Evolutionary conservation across 2,888 invertebrate species (phyloP).

Genomic region (Tinea pellionella): DNA sequence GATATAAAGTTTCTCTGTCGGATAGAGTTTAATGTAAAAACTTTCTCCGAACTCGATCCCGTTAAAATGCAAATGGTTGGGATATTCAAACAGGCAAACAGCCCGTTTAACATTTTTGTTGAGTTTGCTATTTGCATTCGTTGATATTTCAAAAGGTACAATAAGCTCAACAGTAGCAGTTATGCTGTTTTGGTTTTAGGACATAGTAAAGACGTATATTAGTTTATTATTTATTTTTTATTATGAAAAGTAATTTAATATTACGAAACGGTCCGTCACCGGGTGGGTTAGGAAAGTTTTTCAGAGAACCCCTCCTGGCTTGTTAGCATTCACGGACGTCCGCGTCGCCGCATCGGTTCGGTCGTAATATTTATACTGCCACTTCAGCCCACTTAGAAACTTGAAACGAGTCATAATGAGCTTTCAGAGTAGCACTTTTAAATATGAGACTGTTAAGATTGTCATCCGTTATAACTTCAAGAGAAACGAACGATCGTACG

Average conservation of each 20-base stretch:
- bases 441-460: constrained; percentile 34
- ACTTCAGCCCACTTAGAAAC: constrained; percentile 32
- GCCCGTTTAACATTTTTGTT: constrained; percentile 17
- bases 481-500: too few species aligned
- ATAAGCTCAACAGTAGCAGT: too few species aligned
- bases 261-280: not conserved
- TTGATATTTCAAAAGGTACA: too few species aligned
- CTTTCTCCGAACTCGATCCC: constrained; percentile 34
- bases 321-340: constrained; percentile 27
- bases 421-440: constrained; percentile 38
- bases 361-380: constrained; percentile 39
- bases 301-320: not conserved
- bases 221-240: not conserved
- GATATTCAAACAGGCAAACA: constrained; percentile 22
- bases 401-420: constrained; percentile 41
- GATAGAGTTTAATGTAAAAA: constrained; percentile 45
- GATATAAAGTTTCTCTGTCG: constrained; percentile 28
- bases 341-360: constrained; percentile 31
- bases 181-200: not conserved
- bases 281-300: not conserved
- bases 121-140: not conserved
- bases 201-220: not conserved
- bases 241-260: not conserved
- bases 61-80: constrained; percentile 44
- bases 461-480: too few species aligned